Evolutionary conservation across 1,140 invertebrate genomes (phyloP).

Genomic region (Nylanderia fulva): DNA sequence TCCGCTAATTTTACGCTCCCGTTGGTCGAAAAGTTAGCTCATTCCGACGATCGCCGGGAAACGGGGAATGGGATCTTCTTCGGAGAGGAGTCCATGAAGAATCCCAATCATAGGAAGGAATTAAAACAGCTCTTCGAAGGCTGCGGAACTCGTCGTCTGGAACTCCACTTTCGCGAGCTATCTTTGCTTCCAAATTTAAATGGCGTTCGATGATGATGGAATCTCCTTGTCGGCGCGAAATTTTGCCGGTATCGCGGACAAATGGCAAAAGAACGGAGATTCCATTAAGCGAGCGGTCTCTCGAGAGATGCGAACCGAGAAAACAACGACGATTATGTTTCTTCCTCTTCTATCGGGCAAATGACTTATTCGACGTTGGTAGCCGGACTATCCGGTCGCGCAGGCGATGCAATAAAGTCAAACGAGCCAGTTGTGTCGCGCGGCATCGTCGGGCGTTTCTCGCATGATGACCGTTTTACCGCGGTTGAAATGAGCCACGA

Average conservation of each 20-base stretch:
- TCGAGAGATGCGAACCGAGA: not conserved
- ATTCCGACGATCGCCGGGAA: constrained; percentile 46
- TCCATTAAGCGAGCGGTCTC: constrained; percentile 20
- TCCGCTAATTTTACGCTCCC: constrained; percentile 66
- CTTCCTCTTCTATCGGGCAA: constrained; percentile 48
- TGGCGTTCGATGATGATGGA: not conserved
- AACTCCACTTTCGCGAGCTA: constrained; percentile 30
- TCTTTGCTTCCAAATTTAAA: constrained; percentile 35
- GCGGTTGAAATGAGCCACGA: constrained; percentile 70
- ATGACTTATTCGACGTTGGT: constrained; percentile 27
- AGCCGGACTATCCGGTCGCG: constrained; percentile 38
- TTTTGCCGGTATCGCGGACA: not conserved
- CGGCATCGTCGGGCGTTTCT: constrained; percentile 57
- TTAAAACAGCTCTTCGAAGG: constrained; percentile 47
- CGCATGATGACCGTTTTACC: constrained; percentile 55
- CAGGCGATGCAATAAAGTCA: constrained; percentile 47
- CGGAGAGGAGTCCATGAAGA: constrained; percentile 44
- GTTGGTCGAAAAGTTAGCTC: constrained; percentile 60
- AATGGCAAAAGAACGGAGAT: too few species aligned
- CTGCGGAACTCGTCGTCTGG: not conserved
- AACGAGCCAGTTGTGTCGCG: constrained; percentile 23
- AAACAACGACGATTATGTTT: not conserved
- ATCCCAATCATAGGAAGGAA: constrained; percentile 56
- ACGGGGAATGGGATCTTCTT: constrained; percentile 46
- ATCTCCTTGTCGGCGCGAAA: not conserved